These are phyloP conservation scores for Sphaerophoria rueppellii DNA, from an alignment of 2,888 invertebrate species.

Conservation along the genomic window DNA sequence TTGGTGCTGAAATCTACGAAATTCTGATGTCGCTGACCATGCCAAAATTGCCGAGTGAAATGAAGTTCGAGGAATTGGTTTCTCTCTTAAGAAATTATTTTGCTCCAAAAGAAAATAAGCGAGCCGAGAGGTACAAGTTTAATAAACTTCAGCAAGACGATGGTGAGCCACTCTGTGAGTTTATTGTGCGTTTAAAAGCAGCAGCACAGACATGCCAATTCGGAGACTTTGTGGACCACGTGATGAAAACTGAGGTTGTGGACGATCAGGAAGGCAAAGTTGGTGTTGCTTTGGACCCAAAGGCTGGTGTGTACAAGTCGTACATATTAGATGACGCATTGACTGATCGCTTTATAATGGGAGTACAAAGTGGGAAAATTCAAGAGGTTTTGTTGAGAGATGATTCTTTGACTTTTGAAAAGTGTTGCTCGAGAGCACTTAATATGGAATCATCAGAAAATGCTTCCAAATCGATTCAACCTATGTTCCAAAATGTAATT, in stretches of 20 bases:
- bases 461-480: constrained; percentile 1
- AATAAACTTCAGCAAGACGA: constrained; percentile 31
- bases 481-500: not conserved
- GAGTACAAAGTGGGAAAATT: constrained; percentile 19
- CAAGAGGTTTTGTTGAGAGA: constrained; percentile 2
- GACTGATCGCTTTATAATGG: constrained; percentile 73
- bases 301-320: constrained; percentile 2
- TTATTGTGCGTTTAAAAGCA: constrained; percentile 29
- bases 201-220: constrained; percentile 14
- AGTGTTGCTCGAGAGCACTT: constrained; percentile 7
- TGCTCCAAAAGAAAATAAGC: constrained; percentile 35
- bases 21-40: constrained; percentile 37
- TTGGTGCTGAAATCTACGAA: constrained; percentile 41
- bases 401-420: constrained; percentile 5
- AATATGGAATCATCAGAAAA: constrained; percentile 33
- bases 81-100: constrained; percentile 33
- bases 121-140: constrained; percentile 36
- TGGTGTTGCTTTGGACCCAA: no score
- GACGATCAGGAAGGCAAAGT: constrained; percentile 1
- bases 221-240: not conserved
- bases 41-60: constrained; percentile 43
- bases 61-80: constrained; percentile 6
- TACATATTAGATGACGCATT: constrained; percentile 31
- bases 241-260: not conserved
- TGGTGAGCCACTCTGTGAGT: constrained; percentile 33